These are phyloP conservation scores for Hydrolagus affinis DNA, from an alignment of 2,113 vertebrate species.

Conservation along the genomic window DNA sequence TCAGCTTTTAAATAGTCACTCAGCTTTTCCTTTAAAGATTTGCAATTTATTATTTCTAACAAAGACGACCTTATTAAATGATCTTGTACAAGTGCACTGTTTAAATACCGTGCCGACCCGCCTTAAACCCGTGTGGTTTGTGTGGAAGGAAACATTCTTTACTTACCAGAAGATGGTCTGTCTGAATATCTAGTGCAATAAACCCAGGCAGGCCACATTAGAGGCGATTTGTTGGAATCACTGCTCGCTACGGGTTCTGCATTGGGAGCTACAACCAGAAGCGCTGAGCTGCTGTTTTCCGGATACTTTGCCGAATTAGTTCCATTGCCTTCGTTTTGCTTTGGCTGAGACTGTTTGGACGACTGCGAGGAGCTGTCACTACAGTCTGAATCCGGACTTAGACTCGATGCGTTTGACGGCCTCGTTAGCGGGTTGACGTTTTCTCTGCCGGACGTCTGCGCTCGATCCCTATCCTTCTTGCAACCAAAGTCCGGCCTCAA, in stretches of 20 bases:
- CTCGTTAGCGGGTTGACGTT: constrained; percentile 66
- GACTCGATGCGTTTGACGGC: constrained; percentile 60
- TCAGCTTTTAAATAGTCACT: neutral
- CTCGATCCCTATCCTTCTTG: constrained; percentile 72
- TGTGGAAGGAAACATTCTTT: constrained; percentile 45
- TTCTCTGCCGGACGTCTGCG: constrained; percentile 68
- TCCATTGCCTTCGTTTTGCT: constrained; percentile 58
- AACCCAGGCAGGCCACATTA: constrained; percentile 94
- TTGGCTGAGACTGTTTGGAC: constrained; percentile 53
- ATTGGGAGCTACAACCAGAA: constrained; percentile 68
- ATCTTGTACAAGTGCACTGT: neutral
- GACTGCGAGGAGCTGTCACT: constrained; percentile 72
- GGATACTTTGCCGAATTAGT: constrained; percentile 61
- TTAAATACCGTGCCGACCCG: neutral
- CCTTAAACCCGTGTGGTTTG: neutral
- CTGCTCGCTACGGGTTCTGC: constrained; percentile 57
- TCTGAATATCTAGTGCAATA: constrained; percentile 96
- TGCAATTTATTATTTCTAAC: neutral
- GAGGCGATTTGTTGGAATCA: constrained; percentile 59
- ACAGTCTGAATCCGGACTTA: constrained; percentile 71
- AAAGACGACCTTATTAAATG: neutral
- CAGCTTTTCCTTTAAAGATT: neutral
- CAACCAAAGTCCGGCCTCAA: constrained; percentile 89
- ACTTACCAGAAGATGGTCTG: constrained; percentile 95
- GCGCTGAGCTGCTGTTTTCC: constrained; percentile 68